Conservation (phyloP, 1,140 invertebrate species). For the Homarus americanus region DNA sequence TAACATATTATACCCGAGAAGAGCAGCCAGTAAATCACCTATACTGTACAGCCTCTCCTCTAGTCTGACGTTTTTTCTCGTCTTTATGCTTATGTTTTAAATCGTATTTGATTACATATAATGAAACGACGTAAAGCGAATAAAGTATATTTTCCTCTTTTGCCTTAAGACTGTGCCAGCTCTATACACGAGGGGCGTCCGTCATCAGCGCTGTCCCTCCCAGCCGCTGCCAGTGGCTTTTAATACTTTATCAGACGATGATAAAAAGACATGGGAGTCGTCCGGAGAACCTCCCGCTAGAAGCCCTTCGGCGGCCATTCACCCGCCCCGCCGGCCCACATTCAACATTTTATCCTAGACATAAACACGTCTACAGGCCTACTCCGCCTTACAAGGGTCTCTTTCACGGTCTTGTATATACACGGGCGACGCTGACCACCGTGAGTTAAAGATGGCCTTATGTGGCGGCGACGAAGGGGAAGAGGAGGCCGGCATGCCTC, state of each 20-base stretch:
- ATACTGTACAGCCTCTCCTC: too few species aligned
- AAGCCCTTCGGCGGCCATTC: neutral
- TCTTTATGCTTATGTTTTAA: too few species aligned
- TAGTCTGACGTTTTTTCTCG: too few species aligned
- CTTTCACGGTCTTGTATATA: neutral
- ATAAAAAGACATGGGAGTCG: neutral
- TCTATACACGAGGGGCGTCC: neutral
- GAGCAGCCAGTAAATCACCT: too few species aligned
- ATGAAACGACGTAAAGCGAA: too few species aligned
- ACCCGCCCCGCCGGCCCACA: neutral
- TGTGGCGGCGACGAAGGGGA: neutral
- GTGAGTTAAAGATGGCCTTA: neutral
- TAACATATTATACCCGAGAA: too few species aligned
- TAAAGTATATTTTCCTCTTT: too few species aligned
- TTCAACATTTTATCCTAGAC: neutral
- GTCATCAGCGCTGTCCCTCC: neutral
- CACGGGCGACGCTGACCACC: neutral
- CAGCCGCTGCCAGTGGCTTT: neutral
- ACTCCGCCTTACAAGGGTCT: neutral
- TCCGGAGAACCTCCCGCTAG: too few species aligned
- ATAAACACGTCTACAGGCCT: conserved; percentile 11
- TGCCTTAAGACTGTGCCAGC: too few species aligned
- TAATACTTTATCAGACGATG: neutral
- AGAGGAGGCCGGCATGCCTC: neutral
- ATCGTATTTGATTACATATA: too few species aligned